phyloP scores from a whole-genome alignment of 2,113 vertebrate genomes.

The Proteles cristata region DNA sequence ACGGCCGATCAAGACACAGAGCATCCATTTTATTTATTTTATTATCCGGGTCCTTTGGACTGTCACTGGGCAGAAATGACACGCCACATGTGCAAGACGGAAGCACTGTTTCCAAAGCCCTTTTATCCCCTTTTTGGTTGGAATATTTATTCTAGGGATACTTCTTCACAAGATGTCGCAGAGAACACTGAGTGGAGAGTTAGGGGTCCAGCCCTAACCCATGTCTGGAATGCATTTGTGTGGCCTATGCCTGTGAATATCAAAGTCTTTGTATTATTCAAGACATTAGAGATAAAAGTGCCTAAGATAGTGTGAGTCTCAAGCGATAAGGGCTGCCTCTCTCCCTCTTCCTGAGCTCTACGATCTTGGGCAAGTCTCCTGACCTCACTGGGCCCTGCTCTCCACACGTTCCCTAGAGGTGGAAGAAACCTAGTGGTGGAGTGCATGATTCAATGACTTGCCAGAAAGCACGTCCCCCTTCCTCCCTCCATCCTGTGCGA shows the following conservation, averaged over 20 bases:
- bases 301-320: neutral
- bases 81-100: neutral
- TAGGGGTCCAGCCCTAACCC: neutral
- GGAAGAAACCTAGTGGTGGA: neutral
- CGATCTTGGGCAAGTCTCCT: neutral
- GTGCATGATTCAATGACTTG: neutral
- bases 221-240: neutral
- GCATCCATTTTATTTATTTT: conserved; percentile 61
- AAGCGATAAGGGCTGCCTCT: fast-evolving
- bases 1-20: conserved; percentile 17
- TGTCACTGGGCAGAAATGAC: conserved; percentile 54
- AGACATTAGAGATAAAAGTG: neutral
- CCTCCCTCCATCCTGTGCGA: neutral
- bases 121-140: neutral
- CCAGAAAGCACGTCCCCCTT: neutral
- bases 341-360: neutral
- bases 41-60: conserved; percentile 36
- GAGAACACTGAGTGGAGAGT: neutral
- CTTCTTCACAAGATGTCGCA: neutral
- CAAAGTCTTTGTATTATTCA: neutral
- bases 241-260: neutral
- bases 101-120: conserved; percentile 6
- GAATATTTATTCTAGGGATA: neutral
- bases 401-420: neutral
- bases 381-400: neutral